These are phyloP conservation scores for Thyatira batis DNA, from an alignment of 2,888 invertebrate genomes.

Conservation along the genomic window DNA sequence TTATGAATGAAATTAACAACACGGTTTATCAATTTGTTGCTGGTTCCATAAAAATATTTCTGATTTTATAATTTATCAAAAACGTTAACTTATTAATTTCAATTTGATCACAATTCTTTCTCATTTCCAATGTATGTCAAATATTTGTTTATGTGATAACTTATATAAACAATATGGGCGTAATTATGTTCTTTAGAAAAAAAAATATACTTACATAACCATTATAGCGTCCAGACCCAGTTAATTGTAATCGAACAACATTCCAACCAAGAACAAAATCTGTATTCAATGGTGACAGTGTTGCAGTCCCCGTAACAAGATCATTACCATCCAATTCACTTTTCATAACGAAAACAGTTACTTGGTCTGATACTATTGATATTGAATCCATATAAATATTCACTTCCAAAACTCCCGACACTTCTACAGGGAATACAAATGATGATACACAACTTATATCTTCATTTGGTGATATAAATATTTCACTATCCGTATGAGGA, in stretches of 20 bases:
- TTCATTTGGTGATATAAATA: conserved; percentile 30
- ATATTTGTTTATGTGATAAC: not conserved
- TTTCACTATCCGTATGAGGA: conserved; percentile 27
- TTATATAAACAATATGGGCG: not conserved
- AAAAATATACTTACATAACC: conserved; percentile 43
- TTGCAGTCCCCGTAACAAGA: conserved; percentile 23
- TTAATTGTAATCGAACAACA: conserved; percentile 23
- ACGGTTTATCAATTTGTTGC: not conserved
- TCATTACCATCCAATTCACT: conserved; percentile 15
- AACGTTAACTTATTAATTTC: too few relatives aligned
- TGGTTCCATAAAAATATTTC: not conserved
- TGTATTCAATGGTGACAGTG: conserved; percentile 17
- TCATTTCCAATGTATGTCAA: not conserved
- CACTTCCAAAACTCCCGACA: conserved; percentile 32
- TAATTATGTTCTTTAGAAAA: not conserved
- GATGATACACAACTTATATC: conserved; percentile 41
- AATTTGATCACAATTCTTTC: too few relatives aligned
- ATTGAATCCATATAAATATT: conserved; percentile 31
- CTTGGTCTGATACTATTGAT: conserved; percentile 26
- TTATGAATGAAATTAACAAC: not conserved
- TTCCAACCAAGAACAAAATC: conserved; percentile 34
- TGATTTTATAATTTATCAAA: too few relatives aligned
- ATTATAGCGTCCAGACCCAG: conserved; percentile 24
- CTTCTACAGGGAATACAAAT: conserved; percentile 32
- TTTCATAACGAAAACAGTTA: conserved; percentile 33